Evolutionary conservation across 2,797 vertebrate species (phyloP).

Genomic region (Sebastolobus alascanus): DNA sequence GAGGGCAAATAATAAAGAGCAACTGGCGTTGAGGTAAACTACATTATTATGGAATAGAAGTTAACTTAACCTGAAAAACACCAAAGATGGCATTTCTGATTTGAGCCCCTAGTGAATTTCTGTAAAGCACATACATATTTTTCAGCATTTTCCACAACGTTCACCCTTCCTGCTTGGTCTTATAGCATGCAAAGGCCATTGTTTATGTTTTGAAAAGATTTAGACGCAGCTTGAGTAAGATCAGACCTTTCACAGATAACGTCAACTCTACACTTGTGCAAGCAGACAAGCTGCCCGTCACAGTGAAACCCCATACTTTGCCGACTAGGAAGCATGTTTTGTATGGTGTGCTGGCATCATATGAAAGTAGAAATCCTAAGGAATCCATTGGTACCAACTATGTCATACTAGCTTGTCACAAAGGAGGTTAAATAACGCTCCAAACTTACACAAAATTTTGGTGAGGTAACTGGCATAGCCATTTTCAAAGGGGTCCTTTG

Average conservation of each 20-base stretch:
- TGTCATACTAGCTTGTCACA: too few species aligned
- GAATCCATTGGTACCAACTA: too few species aligned
- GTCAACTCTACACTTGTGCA: not conserved
- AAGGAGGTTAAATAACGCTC: too few species aligned
- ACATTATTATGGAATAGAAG: not conserved
- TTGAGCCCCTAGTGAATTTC: not conserved
- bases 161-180: not conserved
- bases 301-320: not conserved
- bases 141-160: not conserved
- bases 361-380: too few species aligned
- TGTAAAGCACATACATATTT: not conserved
- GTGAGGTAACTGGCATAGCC: too few species aligned
- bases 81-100: not conserved
- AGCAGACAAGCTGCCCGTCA: not conserved
- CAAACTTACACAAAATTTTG: too few species aligned
- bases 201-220: not conserved
- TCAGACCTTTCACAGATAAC: not conserved
- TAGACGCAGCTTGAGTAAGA: not conserved
- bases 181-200: not conserved
- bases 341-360: not conserved
- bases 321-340: not conserved
- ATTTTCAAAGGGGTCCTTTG: too few species aligned
- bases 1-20: not conserved
- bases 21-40: not conserved
- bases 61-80: not conserved